Conservation (phyloP, 2,797 vertebrate species). For the Brachyrhaphis roseni region DNA sequence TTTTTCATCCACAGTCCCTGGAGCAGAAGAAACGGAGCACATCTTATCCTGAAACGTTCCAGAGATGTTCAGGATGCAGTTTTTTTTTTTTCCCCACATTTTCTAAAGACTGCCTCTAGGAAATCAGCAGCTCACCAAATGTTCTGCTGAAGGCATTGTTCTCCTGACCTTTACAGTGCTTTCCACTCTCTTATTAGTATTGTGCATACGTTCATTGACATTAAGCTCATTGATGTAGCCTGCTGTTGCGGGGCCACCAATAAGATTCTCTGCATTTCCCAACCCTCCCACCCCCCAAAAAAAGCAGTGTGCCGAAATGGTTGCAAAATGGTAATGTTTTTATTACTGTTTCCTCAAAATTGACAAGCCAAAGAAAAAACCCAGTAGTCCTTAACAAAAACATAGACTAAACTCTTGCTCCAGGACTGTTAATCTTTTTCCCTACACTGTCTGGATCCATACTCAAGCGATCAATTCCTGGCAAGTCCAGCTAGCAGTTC, state of each 20-base stretch:
- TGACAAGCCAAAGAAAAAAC: not conserved
- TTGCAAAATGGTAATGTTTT: not conserved
- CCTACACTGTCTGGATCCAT: not conserved
- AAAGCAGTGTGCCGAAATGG: not conserved
- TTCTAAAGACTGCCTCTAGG: not conserved
- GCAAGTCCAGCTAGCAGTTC: not conserved
- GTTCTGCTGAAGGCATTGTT: not conserved
- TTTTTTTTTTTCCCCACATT: not conserved
- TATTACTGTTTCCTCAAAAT: not conserved
- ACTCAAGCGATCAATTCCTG: not conserved
- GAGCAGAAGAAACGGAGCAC: not conserved
- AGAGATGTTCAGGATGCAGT: not conserved
- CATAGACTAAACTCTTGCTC: not conserved
- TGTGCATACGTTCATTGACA: not conserved
- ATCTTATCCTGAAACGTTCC: not conserved
- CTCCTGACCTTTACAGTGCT: not conserved
- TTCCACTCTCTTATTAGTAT: not conserved
- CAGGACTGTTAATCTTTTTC: not conserved
- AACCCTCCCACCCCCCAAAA: accelerated
- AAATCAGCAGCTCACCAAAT: not conserved
- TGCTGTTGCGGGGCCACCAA: not conserved
- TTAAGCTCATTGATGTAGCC: not conserved
- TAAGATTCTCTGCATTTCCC: not conserved
- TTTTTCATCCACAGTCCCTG: not conserved
- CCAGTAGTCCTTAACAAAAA: not conserved